Conservation (phyloP, 2,888 invertebrate species). For the Melinaea menophilus region DNA sequence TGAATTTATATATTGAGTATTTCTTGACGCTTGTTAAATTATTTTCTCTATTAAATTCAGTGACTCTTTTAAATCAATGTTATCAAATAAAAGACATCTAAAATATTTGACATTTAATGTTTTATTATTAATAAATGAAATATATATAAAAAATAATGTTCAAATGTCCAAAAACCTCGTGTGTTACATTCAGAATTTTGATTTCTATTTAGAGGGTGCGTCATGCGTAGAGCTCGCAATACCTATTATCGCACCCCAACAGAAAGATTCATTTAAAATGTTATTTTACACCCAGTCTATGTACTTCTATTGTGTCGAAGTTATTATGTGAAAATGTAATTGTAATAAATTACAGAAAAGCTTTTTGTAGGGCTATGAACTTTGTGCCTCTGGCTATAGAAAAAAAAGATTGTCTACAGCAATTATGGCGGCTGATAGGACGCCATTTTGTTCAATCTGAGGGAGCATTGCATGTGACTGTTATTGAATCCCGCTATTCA, state of each 20-base stretch:
- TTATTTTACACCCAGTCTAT: slow-evolving; percentile 74
- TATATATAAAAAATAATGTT: background rate
- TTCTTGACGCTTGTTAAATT: too few species aligned
- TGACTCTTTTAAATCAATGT: too few species aligned
- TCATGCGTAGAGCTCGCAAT: slow-evolving; percentile 59
- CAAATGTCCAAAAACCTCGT: slow-evolving; percentile 44
- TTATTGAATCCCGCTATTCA: slow-evolving; percentile 65
- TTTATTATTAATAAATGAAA: background rate
- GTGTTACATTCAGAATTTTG: slow-evolving; percentile 50
- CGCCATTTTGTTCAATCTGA: slow-evolving; percentile 61
- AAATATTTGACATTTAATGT: too few species aligned
- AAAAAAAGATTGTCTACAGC: slow-evolving; percentile 35
- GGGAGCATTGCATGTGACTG: slow-evolving; percentile 49
- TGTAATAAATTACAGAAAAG: slow-evolving; percentile 48
- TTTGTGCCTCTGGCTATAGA: slow-evolving; percentile 36
- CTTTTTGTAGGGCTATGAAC: slow-evolving; percentile 43
- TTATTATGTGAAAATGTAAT: slow-evolving; percentile 44
- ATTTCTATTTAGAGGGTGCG: slow-evolving; percentile 65
- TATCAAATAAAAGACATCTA: too few species aligned
- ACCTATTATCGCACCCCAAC: slow-evolving; percentile 71
- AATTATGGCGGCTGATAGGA: slow-evolving; percentile 40
- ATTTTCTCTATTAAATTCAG: too few species aligned
- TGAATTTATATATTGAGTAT: too few species aligned
- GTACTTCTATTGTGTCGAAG: slow-evolving; percentile 59
- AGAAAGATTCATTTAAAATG: slow-evolving; percentile 77